phyloP scores from a whole-genome alignment of 2,113 vertebrate species.

The Delphinapterus leucas region DNA sequence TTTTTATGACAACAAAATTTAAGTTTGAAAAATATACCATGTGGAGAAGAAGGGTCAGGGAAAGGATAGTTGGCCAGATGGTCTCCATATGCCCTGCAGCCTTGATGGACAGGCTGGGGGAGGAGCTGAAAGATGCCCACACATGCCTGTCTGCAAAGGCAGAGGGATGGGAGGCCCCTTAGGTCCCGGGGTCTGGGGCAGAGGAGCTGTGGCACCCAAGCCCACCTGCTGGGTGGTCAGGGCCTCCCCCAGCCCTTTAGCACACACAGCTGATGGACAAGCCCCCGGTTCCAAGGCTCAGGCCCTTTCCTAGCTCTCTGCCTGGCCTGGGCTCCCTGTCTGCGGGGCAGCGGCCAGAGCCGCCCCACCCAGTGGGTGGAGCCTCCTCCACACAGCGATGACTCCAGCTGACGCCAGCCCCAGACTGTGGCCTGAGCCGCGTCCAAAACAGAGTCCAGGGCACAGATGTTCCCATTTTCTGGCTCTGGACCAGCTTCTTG shows the following conservation, averaged over 20 bases:
- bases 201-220: neutral
- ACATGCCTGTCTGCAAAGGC: neutral
- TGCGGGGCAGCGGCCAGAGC: neutral
- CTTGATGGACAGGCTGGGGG: neutral
- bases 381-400: neutral
- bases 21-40: neutral
- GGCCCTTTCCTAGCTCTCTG: neutral
- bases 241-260: neutral
- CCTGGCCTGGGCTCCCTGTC: neutral
- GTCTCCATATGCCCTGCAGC: neutral
- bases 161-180: neutral
- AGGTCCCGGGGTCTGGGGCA: neutral
- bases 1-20: neutral
- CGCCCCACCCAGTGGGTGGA: neutral
- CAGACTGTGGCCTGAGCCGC: slow-evolving; percentile 67
- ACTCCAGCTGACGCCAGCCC: slow-evolving; percentile 51
- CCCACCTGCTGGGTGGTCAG: neutral
- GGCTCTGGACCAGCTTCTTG: slow-evolving; percentile 50
- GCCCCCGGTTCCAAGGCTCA: neutral
- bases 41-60: too few relatives aligned
- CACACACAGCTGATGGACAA: neutral
- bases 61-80: too few relatives aligned
- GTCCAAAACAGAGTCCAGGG: slow-evolving; percentile 6
- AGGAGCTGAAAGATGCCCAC: neutral
- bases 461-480: slow-evolving; percentile 70